Evolutionary conservation across 2,797 vertebrate genomes (phyloP), one percentile per base, ranked within the genome.

Genomic region (Sternarchorhynchus goeldii): DNA sequence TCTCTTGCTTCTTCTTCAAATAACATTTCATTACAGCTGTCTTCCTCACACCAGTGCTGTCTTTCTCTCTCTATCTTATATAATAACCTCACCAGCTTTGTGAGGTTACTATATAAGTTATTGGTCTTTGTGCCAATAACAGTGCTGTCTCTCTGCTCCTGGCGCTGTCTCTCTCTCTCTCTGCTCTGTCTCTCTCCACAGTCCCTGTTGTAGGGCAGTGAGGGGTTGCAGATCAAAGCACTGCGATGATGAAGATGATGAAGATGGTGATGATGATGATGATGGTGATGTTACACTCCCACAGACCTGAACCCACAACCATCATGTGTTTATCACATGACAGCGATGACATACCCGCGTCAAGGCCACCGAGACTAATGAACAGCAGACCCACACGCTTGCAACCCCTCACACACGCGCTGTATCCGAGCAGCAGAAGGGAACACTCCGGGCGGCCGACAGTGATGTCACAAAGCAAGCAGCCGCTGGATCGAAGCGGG

Each of bases 231-330:
- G 73, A 80, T 80, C 73, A 80, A 75, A 75, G 73, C 50, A 18
- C 8, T 21, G 34, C 57, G 73, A 66, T 76, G 75, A 74, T 74
- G 45, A 80, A 25, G 25, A 25, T 25, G 25, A 25, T 62, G 72
- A 64, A 68, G 75, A 74, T 74, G 45, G 76, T 64, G 73, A 65
- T 75, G 75, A 73, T 73, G 45, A 80, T 64, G 73, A 65, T 76
- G 75, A 68, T 74, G 45, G 76, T 34, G 53, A 71, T 76, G 59
- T 56, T 55, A 41, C 64, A 45, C 72, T 75, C 70, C 39, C 74
- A 68, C 66, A 71, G 66, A 36, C 66, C 56, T 70, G 58, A 36
- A 75, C 58, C 59, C 41, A 32, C 56, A 57, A n/a, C 64, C 72
- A 41, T 31, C 53, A 75, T 64, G 56, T 79, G 31, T 25, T 70